Evolutionary conservation across 2,113 vertebrate species (phyloP).

Genomic region (Agapornis roseicollis): DNA sequence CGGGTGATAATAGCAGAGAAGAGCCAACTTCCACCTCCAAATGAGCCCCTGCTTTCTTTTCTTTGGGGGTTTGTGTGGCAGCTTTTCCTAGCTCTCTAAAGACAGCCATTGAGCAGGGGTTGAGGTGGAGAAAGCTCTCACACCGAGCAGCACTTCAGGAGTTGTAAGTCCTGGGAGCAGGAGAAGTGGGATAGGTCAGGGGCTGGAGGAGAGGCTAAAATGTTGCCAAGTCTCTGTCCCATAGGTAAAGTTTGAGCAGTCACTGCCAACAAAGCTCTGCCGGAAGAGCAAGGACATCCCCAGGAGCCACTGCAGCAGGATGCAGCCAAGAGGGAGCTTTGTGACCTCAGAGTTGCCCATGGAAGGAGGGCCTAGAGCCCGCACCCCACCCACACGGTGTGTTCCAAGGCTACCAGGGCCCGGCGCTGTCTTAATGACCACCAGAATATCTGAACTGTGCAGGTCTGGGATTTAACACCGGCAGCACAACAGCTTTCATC

Average conservation of each 20-base stretch:
- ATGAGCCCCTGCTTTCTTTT: not conserved
- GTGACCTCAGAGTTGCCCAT: not conserved
- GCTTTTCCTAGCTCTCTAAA: not conserved
- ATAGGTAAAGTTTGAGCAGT: not conserved
- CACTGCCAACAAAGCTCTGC: not conserved
- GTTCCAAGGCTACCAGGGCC: not conserved
- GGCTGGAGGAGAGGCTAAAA: not conserved
- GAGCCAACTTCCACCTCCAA: not conserved
- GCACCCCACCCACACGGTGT: accelerated
- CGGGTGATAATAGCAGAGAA: not conserved
- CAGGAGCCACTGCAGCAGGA: not conserved
- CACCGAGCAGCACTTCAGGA: accelerated
- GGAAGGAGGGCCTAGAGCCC: not conserved
- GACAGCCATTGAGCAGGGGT: not conserved
- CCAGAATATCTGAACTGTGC: accelerated
- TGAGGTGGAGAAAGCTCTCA: not conserved
- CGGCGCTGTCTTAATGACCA: not conserved
- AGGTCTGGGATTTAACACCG: not conserved
- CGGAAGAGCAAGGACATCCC: not conserved
- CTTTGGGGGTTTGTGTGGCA: not conserved
- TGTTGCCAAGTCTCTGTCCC: not conserved
- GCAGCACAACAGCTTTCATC: not conserved
- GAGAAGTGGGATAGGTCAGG: not conserved
- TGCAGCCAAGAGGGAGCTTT: not conserved
- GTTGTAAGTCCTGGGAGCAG: not conserved